These are phyloP conservation scores for Amphipoea oculea DNA, from an alignment of 2,888 invertebrate species.

Conservation along the genomic window DNA sequence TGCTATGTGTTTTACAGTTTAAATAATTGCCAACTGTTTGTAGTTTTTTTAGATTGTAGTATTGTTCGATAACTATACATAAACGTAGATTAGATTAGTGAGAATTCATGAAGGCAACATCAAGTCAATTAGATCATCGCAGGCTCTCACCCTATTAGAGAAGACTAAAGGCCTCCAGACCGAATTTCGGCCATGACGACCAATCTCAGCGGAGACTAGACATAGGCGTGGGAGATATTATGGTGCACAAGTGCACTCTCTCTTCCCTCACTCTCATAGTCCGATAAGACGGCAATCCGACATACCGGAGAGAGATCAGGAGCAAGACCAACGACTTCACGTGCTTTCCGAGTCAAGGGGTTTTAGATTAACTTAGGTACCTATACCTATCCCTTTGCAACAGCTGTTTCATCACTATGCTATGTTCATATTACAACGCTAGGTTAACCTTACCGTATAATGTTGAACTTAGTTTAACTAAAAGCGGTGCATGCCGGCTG, in stretches of 20 bases:
- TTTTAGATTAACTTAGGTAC: too few relatives aligned
- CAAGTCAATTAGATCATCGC: background rate
- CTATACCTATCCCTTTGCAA: background rate
- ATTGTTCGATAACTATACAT: background rate
- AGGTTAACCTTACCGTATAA: background rate
- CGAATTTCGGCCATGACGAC: too few relatives aligned
- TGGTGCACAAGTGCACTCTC: too few relatives aligned
- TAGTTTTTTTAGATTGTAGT: background rate
- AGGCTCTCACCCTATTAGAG: background rate
- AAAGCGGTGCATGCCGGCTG: slow-evolving; percentile 43
- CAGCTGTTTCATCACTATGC: background rate
- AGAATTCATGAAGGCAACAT: background rate
- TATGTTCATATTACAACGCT: background rate
- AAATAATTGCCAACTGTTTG: background rate
- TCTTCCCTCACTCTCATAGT: too few relatives aligned
- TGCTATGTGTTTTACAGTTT: background rate
- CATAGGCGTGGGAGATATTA: too few relatives aligned
- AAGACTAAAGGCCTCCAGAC: too few relatives aligned
- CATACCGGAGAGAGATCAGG: too few relatives aligned
- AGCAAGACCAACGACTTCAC: too few relatives aligned
- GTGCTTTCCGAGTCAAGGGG: too few relatives aligned
- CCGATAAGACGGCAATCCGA: too few relatives aligned
- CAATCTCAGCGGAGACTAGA: too few relatives aligned
- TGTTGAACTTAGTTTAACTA: slow-evolving; percentile 60
- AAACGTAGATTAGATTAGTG: slow-evolving; percentile 7